phyloP scores from a whole-genome alignment of 1,140 invertebrate species.

The Drosophila parvula region DNA sequence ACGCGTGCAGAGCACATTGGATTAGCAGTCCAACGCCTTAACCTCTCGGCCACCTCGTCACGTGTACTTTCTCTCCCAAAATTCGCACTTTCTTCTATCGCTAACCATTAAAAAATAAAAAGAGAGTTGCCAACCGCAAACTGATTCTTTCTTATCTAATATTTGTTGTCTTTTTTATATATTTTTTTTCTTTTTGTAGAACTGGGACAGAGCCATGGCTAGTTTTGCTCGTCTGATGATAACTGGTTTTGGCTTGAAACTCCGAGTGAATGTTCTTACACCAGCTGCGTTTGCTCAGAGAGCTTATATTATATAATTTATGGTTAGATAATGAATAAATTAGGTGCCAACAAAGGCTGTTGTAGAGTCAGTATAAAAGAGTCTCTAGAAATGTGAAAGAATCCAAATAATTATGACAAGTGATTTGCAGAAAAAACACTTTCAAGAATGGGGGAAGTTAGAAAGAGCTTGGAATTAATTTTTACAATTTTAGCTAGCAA shows the following conservation, averaged over 20 bases:
- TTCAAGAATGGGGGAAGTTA: background rate
- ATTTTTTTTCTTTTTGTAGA: background rate
- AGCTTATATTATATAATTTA: slow-evolving; percentile 49
- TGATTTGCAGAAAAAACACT: slow-evolving; percentile 4
- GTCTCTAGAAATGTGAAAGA: background rate
- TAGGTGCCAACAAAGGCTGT: slow-evolving; percentile 30
- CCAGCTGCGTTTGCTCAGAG: slow-evolving; percentile 40
- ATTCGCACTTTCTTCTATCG: slow-evolving; percentile 18
- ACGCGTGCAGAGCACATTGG: slow-evolving; percentile 90
- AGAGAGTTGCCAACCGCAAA: slow-evolving; percentile 13
- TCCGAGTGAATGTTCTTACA: slow-evolving; percentile 23
- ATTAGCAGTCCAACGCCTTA: slow-evolving; percentile 94
- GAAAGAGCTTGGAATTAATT: background rate
- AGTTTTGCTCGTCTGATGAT: slow-evolving; percentile 24
- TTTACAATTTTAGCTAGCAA: background rate
- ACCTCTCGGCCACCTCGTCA: slow-evolving; percentile 95
- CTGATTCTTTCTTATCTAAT: slow-evolving; percentile 54
- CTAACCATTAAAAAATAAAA: background rate
- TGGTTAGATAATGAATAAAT: slow-evolving; percentile 49
- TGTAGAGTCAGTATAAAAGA: slow-evolving; percentile 16
- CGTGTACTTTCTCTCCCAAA: slow-evolving; percentile 32
- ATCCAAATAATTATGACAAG: slow-evolving; percentile 18
- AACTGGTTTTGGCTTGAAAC: slow-evolving; percentile 33
- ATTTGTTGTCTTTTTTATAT: background rate
- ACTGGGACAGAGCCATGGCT: slow-evolving; percentile 39